A percentile compares a stretch with the other conserved stretches of the same genome.
Conservation (phyloP, 2,888 invertebrate species). For the Chrysomela aeneicollis region DNA sequence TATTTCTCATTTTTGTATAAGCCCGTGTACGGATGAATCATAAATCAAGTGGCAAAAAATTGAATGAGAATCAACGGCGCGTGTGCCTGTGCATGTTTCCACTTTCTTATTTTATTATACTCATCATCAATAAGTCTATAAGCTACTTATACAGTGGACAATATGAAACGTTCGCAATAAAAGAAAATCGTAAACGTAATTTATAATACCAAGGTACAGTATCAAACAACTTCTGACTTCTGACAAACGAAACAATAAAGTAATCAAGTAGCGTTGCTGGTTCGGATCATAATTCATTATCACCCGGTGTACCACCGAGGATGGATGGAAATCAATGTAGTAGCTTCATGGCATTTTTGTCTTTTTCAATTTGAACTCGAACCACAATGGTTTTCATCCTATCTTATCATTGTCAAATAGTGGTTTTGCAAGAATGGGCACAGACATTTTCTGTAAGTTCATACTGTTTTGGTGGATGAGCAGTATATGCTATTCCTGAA, state of each 20-base stretch:
- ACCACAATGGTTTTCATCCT: too few relatives aligned
- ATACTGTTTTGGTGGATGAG: too few relatives aligned
- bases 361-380: too few relatives aligned
- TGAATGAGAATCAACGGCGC: constrained; percentile 4
- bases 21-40: neutral
- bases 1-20: constrained; percentile 1
- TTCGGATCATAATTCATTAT: constrained; percentile 12
- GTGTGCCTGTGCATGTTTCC: constrained; percentile 21
- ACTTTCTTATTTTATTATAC: constrained; percentile 32
- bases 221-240: constrained; percentile 23
- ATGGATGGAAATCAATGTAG: too few relatives aligned
- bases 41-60: constrained; percentile 11
- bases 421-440: too few relatives aligned
- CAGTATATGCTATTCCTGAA: too few relatives aligned
- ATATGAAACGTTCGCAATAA: constrained; percentile 26
- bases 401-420: too few relatives aligned
- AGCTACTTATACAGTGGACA: constrained; percentile 29
- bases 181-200: constrained; percentile 34
- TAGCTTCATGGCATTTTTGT: too few relatives aligned
- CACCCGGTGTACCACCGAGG: neutral
- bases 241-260: constrained; percentile 17
- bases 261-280: constrained; percentile 9
- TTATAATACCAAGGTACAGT: constrained; percentile 29
- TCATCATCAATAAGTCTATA: constrained; percentile 31
- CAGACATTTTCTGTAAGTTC: too few relatives aligned